Conservation (phyloP, 2,888 invertebrate species). For the Listrodromus nycthemerus region DNA sequence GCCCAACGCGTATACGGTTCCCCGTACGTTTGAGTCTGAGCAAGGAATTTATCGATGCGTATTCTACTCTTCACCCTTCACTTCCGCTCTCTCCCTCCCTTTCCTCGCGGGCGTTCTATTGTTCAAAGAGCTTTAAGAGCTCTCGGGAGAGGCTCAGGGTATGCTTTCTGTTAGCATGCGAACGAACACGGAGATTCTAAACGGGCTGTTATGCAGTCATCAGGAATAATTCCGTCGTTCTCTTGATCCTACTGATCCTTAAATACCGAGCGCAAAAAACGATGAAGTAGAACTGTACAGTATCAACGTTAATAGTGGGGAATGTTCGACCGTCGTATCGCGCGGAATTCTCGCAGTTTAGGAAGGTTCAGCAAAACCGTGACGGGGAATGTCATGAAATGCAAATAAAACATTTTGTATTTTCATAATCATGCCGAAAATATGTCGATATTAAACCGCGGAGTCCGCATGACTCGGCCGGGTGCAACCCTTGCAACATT, state of each 20-base stretch:
- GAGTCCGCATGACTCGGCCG: neutral
- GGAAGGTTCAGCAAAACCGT: neutral
- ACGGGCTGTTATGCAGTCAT: slow-evolving; percentile 3
- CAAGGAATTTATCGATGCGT: slow-evolving; percentile 50
- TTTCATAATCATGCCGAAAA: neutral
- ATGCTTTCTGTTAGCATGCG: slow-evolving; percentile 5
- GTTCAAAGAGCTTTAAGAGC: slow-evolving; percentile 54
- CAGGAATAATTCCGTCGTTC: slow-evolving; percentile 30
- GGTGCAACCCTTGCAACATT: neutral
- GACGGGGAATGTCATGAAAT: neutral
- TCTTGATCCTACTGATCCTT: slow-evolving; percentile 6
- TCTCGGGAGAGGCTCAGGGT: slow-evolving; percentile 36
- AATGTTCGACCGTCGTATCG: neutral
- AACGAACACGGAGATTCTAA: neutral
- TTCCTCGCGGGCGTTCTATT: slow-evolving; percentile 17
- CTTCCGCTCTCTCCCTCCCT: neutral
- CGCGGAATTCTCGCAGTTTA: neutral
- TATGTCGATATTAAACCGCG: neutral
- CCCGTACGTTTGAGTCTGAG: slow-evolving; percentile 23
- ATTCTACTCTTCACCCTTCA: neutral
- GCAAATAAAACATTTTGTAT: neutral
- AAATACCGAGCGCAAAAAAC: neutral
- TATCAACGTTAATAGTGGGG: neutral
- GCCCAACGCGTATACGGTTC: slow-evolving; percentile 30
- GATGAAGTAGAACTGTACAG: slow-evolving; percentile 1